Evolutionary conservation across 1,140 invertebrate species (phyloP).

Genomic region (Zaprionus davidi): DNA sequence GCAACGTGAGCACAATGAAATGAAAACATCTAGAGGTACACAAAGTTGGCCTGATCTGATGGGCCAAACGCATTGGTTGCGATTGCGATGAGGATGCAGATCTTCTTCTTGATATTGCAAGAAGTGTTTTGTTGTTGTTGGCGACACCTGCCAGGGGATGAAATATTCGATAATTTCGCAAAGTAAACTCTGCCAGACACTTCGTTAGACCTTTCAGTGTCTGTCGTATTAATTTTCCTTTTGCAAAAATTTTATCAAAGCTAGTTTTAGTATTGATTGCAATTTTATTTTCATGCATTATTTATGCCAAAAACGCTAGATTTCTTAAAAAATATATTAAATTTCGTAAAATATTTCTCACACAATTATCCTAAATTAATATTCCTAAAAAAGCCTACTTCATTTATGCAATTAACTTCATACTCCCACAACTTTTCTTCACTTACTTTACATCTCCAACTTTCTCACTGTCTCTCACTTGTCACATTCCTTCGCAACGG

Average conservation of each 20-base stretch:
- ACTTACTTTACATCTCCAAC: not conserved
- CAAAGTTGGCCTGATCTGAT: conserved; percentile 81
- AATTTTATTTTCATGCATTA: conserved; percentile 27
- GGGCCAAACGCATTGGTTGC: conserved; percentile 84
- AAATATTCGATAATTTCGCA: conserved; percentile 29
- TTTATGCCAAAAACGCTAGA: not conserved
- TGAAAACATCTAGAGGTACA: conserved; percentile 83
- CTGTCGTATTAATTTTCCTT: conserved; percentile 54
- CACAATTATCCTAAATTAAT: no score
- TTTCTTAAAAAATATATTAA: no score
- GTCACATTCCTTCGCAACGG: not conserved
- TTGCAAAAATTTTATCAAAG: conserved; percentile 49
- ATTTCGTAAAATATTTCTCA: no score
- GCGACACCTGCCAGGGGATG: conserved; percentile 27
- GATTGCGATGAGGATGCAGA: not conserved
- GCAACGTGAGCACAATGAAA: conserved; percentile 69
- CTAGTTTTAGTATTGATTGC: conserved; percentile 19
- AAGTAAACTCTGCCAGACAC: conserved; percentile 26
- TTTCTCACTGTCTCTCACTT: not conserved
- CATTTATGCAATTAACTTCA: conserved; percentile 4
- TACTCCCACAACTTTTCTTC: not conserved
- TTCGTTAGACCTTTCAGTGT: conserved; percentile 46
- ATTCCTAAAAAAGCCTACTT: not conserved
- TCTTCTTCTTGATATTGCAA: conserved; percentile 14
- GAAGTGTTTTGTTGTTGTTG: conserved; percentile 15